phyloP scores from a whole-genome alignment of 2,113 vertebrate genomes.

The Gorsachius goisagi region DNA sequence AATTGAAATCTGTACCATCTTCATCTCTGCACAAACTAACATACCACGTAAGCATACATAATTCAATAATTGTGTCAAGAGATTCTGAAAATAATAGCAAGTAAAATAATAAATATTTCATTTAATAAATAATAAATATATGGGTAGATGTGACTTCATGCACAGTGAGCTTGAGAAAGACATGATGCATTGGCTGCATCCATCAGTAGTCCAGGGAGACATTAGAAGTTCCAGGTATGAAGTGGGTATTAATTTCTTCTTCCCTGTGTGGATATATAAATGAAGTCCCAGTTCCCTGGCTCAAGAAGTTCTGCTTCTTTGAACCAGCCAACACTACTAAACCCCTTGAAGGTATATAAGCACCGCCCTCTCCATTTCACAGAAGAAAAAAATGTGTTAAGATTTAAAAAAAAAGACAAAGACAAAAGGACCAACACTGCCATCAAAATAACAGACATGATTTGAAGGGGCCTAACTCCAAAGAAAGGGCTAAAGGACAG shows the following conservation, averaged over 20 bases:
- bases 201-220: not conserved
- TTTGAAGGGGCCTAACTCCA: not conserved
- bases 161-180: not conserved
- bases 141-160: not conserved
- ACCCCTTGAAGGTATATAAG: not conserved
- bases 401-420: not conserved
- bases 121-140: slow-evolving; percentile 26
- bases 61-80: not conserved
- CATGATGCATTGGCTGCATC: not conserved
- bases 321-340: not conserved
- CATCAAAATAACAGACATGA: not conserved
- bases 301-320: not conserved
- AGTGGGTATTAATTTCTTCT: not conserved
- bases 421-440: not conserved
- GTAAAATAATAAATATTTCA: slow-evolving; percentile 3
- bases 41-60: not conserved
- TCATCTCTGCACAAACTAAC: not conserved
- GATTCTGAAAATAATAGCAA: slow-evolving; percentile 22
- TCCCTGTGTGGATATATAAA: not conserved
- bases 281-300: not conserved
- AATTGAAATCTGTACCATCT: not conserved
- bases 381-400: not conserved
- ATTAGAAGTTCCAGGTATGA: not conserved
- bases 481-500: not conserved
- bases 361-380: not conserved